Evolutionary conservation across 2,888 invertebrate species (phyloP).

Genomic region (Melieria omissa): DNA sequence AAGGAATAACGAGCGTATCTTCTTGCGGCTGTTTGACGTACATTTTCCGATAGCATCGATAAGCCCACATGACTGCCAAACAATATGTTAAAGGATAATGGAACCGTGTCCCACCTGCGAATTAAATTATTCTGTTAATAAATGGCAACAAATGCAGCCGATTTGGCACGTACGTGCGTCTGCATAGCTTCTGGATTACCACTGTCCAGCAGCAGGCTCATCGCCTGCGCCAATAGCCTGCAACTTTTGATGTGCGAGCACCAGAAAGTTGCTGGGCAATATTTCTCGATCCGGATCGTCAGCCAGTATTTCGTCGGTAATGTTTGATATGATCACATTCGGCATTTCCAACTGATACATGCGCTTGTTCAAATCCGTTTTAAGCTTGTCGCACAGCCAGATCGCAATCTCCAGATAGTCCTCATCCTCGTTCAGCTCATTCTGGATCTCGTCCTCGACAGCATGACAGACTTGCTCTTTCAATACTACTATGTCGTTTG

Average conservation of each 20-base stretch:
- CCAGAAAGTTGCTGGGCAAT: constrained; percentile 56
- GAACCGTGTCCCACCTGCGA: constrained; percentile 57
- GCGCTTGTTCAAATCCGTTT: constrained; percentile 72
- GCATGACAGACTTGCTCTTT: constrained; percentile 78
- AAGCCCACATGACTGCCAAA: constrained; percentile 83
- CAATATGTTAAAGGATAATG: constrained; percentile 69
- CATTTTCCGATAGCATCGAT: constrained; percentile 79
- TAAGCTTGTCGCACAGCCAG: constrained; percentile 70
- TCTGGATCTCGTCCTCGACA: constrained; percentile 80
- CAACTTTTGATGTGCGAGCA: constrained; percentile 63
- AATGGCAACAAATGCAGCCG: too few species aligned
- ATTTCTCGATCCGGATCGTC: constrained; percentile 71
- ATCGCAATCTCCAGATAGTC: constrained; percentile 77
- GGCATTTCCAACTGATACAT: constrained; percentile 71
- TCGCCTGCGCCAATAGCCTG: constrained; percentile 68
- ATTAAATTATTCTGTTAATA: constrained; percentile 1
- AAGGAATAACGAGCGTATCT: constrained; percentile 66
- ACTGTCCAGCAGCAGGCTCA: constrained; percentile 71
- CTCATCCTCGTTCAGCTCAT: constrained; percentile 78
- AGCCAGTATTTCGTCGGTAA: constrained; percentile 72
- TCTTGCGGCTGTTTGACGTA: constrained; percentile 81
- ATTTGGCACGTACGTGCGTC: constrained; percentile 59
- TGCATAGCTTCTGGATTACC: constrained; percentile 68
- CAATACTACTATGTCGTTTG: constrained; percentile 67
- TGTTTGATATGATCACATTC: constrained; percentile 73